Conservation (phyloP, 1,140 invertebrate genomes). For the Caerostris darwini region DNA sequence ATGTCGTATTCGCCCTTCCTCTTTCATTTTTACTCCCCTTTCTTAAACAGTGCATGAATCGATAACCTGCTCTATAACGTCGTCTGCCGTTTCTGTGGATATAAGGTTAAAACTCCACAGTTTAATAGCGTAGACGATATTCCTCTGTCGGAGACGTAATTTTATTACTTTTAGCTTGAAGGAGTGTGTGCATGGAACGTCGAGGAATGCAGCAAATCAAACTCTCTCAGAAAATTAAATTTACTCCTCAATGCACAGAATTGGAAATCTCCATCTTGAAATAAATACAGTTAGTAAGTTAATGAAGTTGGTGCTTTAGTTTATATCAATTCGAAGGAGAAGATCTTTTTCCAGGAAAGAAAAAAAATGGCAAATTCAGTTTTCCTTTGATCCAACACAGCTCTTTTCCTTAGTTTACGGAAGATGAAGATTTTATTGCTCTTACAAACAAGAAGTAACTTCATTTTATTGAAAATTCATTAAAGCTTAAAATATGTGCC, state of each 20-base stretch:
- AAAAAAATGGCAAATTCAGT: too few species aligned
- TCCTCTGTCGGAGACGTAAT: conserved; percentile 22
- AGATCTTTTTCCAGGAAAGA: too few species aligned
- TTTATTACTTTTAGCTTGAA: conserved; percentile 31
- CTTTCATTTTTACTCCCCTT: not conserved
- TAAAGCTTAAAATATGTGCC: too few species aligned
- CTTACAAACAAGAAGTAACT: too few species aligned
- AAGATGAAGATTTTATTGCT: too few species aligned
- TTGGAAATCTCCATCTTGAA: conserved; percentile 28
- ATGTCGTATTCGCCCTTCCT: not conserved
- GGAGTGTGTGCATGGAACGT: not conserved
- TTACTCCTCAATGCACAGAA: not conserved
- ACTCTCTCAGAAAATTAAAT: conserved; percentile 11
- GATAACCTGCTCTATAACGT: conserved; percentile 5
- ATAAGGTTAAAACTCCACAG: not conserved
- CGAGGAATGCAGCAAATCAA: not conserved
- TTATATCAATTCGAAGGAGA: not conserved
- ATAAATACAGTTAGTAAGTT: conserved; percentile 17
- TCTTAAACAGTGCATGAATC: conserved; percentile 21
- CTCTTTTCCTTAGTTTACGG: too few species aligned
- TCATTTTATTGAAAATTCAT: too few species aligned
- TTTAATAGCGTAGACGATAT: conserved; percentile 22
- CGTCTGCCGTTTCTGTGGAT: not conserved
- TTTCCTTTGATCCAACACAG: too few species aligned
- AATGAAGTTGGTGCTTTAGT: conserved; percentile 3